Base-by-base conservation (phyloP, 2,797 vertebrate species). In the Hippopotamyrus pictus region DNA sequence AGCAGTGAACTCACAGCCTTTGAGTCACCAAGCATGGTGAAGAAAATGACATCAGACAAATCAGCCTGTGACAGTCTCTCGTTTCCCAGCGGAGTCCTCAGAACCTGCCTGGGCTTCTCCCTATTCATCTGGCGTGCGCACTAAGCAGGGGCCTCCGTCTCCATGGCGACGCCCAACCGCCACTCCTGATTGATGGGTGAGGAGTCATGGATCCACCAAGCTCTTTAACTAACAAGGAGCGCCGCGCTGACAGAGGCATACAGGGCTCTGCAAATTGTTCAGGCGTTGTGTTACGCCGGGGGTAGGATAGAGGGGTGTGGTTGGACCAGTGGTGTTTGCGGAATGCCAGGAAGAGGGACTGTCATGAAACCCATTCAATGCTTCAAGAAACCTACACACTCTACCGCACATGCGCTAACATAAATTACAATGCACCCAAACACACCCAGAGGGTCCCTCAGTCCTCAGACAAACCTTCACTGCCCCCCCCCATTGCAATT, bases 81-180 rank as follows among this genome's bases (percentile, higher is more conserved):
- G 9, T 85, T 48, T 29, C 44, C 25, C n/a, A 11, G 8, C 50
- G 8, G 46, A 85, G 79, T 41, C 79, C 44, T 83, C 41, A 33
- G 5, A 76, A 46, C 17, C 73, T 44, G 73, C 7, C 73, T 4
- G 37, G 73, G 73, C 73, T 5, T 8, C 73, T 79, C 37, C 17
- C 5, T 79, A 79, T 44, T 79, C 37, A 3, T 6, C 9, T 8
- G 41, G 73, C 17, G 19, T n/a, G 37, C 1, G 37, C 37, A 17
- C 73, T 17, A 7, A 79, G 14, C 54, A 19, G 17, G 19, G 33
- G 48, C 3, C 88, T 44, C 69, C 5, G 90, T 94, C 3, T 90
- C 93, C 92, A 94, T 93, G 91, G 95, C 90, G 94, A 95, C 93
- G 89, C 91, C 73, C 6, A 53, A 41, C 65, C n/a, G n/a, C 37